Evolutionary conservation across 2,888 invertebrate genomes (phyloP), one percentile per base, ranked within the genome.

Genomic region (Nomada lathburiana): DNA sequence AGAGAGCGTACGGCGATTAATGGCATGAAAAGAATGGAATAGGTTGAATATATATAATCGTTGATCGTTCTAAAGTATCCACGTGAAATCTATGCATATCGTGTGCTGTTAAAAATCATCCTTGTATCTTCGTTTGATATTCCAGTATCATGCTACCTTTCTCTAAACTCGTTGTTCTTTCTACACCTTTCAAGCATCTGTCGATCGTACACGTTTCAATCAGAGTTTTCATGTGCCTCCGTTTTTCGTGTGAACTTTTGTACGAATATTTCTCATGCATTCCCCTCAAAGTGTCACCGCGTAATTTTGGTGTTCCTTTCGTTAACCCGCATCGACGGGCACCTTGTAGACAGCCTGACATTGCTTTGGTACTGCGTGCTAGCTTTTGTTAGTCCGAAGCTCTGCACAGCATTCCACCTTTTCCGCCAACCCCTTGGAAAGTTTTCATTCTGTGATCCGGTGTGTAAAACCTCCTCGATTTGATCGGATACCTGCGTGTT

Each of bases 51-150:
- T 36, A 7, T 36, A 7, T 13, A 26, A 18, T 5, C 2, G 5
- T 16, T 2, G 57, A 26, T 10, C 18, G 7, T 23, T 26, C 2
- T 26, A 7, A 63, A 72, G 72, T 89, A 76, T 80, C 77, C 83
- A 76, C 82, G 85, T 85, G 80, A 83, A 81, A 69, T 86, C 84
- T 67, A 81, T 59, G 74, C 36, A 75, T 26, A 26, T 26, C 67
- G 75, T 79, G 77, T 84, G 80, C 80, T 85, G 76, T 88, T 83
- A 63, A 80, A 69, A 78, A 36, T 78, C 53, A 13, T 23, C 65
- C 50, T 65, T 62, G 7, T 74, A 59, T 60, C 62, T 65, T 75
- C 68, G 59, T 76, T 83, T 70, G 80, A 64, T 72, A 65, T 65
- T 60, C 16, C 75, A 76, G 29, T 62, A 50, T 63, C 65, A 70